phyloP scores from a whole-genome alignment of 1,140 invertebrate species.

The Acyrthosiphon pisum region DNA sequence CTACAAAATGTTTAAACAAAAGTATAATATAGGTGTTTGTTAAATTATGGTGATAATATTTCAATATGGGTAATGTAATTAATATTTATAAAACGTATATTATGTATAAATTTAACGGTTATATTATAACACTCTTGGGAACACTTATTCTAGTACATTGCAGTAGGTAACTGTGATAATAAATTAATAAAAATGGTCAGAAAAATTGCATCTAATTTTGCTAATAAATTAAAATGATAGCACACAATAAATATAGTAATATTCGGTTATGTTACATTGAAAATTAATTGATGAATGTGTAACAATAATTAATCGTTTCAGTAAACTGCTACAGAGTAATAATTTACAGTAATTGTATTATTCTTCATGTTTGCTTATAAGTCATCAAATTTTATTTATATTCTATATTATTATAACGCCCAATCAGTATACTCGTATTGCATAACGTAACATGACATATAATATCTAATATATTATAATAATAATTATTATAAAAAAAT shows the following conservation, averaged over 20 bases:
- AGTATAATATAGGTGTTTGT: not conserved
- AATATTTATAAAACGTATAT: not conserved
- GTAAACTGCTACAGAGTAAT: no score
- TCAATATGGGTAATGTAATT: not conserved
- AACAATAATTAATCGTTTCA: not conserved
- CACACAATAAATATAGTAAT: not conserved
- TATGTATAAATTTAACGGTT: not conserved
- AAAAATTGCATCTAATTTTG: not conserved
- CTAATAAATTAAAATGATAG: not conserved
- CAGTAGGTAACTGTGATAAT: not conserved
- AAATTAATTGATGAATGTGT: not conserved
- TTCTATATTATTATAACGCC: no score
- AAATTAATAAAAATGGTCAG: not conserved
- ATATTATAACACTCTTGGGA: constrained; percentile 7
- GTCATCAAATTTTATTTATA: no score
- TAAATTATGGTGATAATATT: not conserved
- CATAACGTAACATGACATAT: no score
- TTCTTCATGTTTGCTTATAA: no score
- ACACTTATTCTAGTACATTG: not conserved
- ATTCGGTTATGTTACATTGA: not conserved
- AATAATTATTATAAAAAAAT: no score
- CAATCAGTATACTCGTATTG: no score
- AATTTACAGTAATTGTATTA: no score
- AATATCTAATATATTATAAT: no score
- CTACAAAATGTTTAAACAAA: not conserved